A percentile compares a stretch with the other conserved stretches of the same genome.
Evolutionary conservation across 2,113 vertebrate species (phyloP).

Genomic region (Bostrychus sinensis): DNA sequence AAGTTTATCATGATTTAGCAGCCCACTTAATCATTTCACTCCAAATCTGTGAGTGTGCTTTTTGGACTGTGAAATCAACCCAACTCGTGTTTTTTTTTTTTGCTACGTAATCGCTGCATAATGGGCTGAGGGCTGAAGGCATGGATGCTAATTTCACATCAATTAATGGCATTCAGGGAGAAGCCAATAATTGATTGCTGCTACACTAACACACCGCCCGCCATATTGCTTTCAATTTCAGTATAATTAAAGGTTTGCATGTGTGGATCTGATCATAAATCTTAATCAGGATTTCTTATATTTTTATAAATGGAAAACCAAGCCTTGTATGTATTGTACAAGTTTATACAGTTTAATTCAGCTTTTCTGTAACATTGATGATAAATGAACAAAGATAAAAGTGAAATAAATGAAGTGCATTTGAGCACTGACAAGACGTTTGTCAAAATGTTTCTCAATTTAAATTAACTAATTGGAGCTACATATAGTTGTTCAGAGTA

Average conservation of each 20-base stretch:
- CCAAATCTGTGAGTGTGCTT: constrained; percentile 54
- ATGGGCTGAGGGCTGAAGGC: constrained; percentile 68
- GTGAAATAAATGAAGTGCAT: neutral
- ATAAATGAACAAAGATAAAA: neutral
- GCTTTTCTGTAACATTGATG: neutral
- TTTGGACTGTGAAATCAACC: constrained; percentile 69
- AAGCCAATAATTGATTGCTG: constrained; percentile 67
- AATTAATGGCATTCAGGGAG: constrained; percentile 72
- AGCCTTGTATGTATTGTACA: constrained; percentile 25
- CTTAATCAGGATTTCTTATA: constrained; percentile 51
- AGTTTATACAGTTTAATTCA: constrained; percentile 13
- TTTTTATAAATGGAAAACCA: constrained; percentile 39
- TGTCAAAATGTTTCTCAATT: no score
- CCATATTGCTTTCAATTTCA: constrained; percentile 66
- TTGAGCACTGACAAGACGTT: neutral
- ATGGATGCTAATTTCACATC: constrained; percentile 71
- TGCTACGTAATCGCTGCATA: constrained; percentile 64
- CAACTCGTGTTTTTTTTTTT: constrained; percentile 54
- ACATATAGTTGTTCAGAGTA: no score
- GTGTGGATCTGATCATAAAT: constrained; percentile 51
- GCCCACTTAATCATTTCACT: constrained; percentile 48
- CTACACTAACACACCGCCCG: constrained; percentile 47
- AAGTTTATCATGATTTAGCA: constrained; percentile 61
- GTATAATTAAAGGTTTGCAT: constrained; percentile 48
- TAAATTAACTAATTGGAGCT: no score